phyloP scores from a whole-genome alignment of 2,888 invertebrate genomes.

The Zonitis immaculata region DNA sequence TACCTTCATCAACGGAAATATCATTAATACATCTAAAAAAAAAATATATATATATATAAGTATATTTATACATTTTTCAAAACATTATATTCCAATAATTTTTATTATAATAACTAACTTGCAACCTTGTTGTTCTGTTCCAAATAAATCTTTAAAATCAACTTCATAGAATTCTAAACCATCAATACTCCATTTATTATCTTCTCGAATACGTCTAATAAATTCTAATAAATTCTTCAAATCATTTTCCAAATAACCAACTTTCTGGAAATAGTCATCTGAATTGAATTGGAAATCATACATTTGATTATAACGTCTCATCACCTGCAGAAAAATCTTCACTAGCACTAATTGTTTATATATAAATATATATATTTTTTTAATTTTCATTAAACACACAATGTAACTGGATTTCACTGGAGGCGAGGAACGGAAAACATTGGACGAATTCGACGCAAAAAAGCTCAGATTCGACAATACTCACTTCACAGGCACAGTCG shows the following conservation, averaged over 20 bases:
- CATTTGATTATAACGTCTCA: slow-evolving; percentile 44
- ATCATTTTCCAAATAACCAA: slow-evolving; percentile 42
- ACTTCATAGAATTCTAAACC: slow-evolving; percentile 49
- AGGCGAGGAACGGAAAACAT: slow-evolving; percentile 20
- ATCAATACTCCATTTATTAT: slow-evolving; percentile 44
- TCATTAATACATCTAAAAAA: slow-evolving; percentile 3
- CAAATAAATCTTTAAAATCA: slow-evolving; percentile 42
- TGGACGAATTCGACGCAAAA: not conserved
- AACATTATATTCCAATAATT: too few relatives aligned
- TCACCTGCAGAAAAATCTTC: slow-evolving; percentile 37
- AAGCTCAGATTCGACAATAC: too few relatives aligned
- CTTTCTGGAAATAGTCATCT: slow-evolving; percentile 40
- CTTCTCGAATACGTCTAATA: slow-evolving; percentile 47
- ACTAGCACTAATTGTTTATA: not conserved
- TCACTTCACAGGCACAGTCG: slow-evolving; percentile 46
- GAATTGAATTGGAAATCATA: slow-evolving; percentile 36
- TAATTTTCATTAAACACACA: not conserved
- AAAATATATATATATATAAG: too few relatives aligned
- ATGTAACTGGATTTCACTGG: slow-evolving; percentile 20
- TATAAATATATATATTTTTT: slow-evolving; percentile 3
- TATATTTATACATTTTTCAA: not conserved
- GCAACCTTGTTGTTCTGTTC: slow-evolving; percentile 12
- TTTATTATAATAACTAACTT: not conserved
- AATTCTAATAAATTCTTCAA: slow-evolving; percentile 49
- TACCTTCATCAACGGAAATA: slow-evolving; percentile 1